phyloP scores from a whole-genome alignment of 2,888 invertebrate genomes.

The Urechis unicinctus region DNA sequence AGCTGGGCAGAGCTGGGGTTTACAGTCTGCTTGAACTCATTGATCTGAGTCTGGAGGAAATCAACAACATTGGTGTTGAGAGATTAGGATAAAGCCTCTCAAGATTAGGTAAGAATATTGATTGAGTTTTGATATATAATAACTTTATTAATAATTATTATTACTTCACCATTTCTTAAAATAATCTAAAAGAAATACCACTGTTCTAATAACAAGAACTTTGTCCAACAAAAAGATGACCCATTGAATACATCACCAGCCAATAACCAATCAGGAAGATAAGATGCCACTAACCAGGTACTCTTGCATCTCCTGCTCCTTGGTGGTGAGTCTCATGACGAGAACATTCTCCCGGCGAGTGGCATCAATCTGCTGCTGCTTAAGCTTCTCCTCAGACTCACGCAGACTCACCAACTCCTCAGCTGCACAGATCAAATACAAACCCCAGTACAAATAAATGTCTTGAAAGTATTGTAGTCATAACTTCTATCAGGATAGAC shows the following conservation, averaged over 20 bases:
- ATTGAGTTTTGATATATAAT: too few species aligned
- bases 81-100: not conserved
- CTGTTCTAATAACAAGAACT: not conserved
- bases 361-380: slow-evolving; percentile 60
- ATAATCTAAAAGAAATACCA: not conserved
- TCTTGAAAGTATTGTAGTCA: too few species aligned
- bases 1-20: slow-evolving; percentile 70
- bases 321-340: slow-evolving; percentile 83
- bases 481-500: too few species aligned
- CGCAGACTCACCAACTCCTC: slow-evolving; percentile 7
- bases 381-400: slow-evolving; percentile 16
- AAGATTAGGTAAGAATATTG: not conserved
- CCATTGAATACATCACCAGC: not conserved
- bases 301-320: slow-evolving; percentile 95
- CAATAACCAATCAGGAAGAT: not conserved
- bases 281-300: slow-evolving; percentile 63
- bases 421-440: too few species aligned
- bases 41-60: slow-evolving; percentile 73
- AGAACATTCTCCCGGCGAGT: slow-evolving; percentile 86
- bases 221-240: too few species aligned
- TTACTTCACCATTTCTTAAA: too few species aligned
- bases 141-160: too few species aligned
- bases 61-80: not conserved
- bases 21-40: slow-evolving; percentile 84
- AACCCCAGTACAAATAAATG: too few species aligned